Evolutionary conservation across 2,113 vertebrate genomes (phyloP), one percentile per base, ranked within the genome.

Genomic region (Dasyurus viverrinus): DNA sequence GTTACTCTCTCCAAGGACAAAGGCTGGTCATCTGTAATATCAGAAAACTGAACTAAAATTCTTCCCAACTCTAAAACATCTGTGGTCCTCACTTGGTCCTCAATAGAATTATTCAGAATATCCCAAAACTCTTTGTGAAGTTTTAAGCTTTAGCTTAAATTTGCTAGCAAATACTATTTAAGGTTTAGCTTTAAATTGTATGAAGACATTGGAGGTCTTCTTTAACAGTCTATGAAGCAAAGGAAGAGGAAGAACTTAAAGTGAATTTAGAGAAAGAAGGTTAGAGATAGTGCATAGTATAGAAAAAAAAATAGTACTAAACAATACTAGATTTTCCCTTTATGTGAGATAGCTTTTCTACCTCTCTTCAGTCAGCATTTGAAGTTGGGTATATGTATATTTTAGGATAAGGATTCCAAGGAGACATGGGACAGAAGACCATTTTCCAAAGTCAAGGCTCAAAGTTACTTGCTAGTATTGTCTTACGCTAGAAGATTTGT

Each of bases 401-500:
- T 16, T 42, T 84, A 84, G 68, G 19, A 42, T 84, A 19, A 22
- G 36, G 11, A 19, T 84, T 84, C n/a, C 5, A 19, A 22, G 6
- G 68, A 76, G 5, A 3, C 36, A 11, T 76, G 16, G 30, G 19
- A 84, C 68, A 84, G n/a, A 84, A 84, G 68, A 68, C 22, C n/a
- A 84, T 42, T 16, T 14, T 57, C 42, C 46, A 55, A 92, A 46
- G 90, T 93, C 60, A 90, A 93, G 95, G 23, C 12, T 90, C 60
- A 2, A 76, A 19, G 7, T 19, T 68, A 50, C 26, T 90, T 36
- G 89, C 12, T 53, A 54, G 60, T 96, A 0, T 90, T 89, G 16
- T 42, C 42, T 93, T 90, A 54, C 24, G 60, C 91, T 90, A 92
- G n/a, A 95, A 92, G n/a, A 93, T 92, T 94, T 90, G 46, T 19